Percentiles rank a stretch among this genome's conserved stretches.
These are phyloP conservation scores for Zootermopsis nevadensis DNA, from an alignment of 2,888 invertebrate species.

Conservation along the genomic window DNA sequence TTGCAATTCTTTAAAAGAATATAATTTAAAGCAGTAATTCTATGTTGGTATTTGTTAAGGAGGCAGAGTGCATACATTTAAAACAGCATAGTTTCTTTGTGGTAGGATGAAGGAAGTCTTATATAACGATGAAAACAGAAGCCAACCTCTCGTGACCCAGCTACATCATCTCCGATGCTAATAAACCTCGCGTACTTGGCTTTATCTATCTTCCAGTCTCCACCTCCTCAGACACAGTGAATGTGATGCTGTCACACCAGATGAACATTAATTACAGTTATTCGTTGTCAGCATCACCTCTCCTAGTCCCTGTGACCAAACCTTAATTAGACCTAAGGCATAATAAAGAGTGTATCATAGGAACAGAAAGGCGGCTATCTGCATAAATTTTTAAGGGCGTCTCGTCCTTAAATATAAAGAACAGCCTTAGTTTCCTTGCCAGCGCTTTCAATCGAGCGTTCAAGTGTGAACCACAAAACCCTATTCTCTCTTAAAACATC, in stretches of 20 bases:
- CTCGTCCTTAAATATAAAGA: background rate
- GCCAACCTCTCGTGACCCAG: background rate
- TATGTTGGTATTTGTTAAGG: background rate
- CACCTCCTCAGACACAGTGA: background rate
- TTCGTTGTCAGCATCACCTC: background rate
- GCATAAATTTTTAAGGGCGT: background rate
- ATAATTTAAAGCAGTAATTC: background rate
- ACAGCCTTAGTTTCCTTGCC: background rate
- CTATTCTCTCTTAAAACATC: background rate
- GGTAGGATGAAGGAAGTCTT: background rate
- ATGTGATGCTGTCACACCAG: background rate
- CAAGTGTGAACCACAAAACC: background rate
- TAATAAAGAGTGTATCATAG: background rate
- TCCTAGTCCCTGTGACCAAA: background rate
- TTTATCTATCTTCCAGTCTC: background rate
- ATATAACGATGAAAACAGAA: background rate
- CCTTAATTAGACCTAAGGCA: background rate
- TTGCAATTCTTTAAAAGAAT: too few species aligned
- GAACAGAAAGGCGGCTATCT: background rate
- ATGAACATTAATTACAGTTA: background rate
- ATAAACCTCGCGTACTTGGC: background rate
- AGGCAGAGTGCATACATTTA: background rate
- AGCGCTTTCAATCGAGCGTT: background rate
- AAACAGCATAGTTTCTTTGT: background rate
- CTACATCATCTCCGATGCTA: slow-evolving; percentile 1